Evolutionary conservation across 2,113 vertebrate species (phyloP), one percentile per base, ranked within the genome.

Genomic region (Peromyscus polionotus): DNA sequence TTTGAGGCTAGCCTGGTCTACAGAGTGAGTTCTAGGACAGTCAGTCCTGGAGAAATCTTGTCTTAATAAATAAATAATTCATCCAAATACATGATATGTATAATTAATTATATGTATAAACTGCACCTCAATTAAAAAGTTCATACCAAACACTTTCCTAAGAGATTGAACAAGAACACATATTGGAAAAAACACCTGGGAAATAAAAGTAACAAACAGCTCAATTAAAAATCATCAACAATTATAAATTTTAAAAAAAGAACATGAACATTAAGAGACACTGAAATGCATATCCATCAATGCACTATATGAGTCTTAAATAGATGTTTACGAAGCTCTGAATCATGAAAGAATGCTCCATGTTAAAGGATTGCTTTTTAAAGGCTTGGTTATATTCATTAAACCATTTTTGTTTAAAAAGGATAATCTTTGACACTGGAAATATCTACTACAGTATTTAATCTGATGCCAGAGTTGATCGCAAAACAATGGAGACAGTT

Each of bases 361-460:
- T 63, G 80, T 68, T 91, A 94, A 91, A 42, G 9, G 94, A 95
- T 73, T 51, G 42, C 67, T 68, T n/a, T 94, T 83, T 90, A 73
- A 94, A 90, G 42, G 73, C 39, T 24, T 26, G 19, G 10, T 90
- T 90, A 73, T 67, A 76, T 54, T 87, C 67, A 92, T 89, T 90
- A 94, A 94, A 83, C 26, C 59, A 61, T 73, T 39, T 79, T 68
- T 36, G 1, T 84, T 48, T 39, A 5, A 59, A 88, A 86, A 95
- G 72, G 45, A 73, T 39, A 39, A 73, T 73, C 7, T 73, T 73
- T 72, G 91, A 54, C 16, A 93, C 68, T 76, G 54, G 63, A 86
- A 83, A 51, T 91, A 93, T 33, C 19, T 65, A 89, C n/a, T 72
- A 84, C 88, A 72, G 59, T 83, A 54, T 59, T 67, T 84, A 85